Conservation (phyloP, 2,113 vertebrate genomes). For the Carlito syrichta region DNA sequence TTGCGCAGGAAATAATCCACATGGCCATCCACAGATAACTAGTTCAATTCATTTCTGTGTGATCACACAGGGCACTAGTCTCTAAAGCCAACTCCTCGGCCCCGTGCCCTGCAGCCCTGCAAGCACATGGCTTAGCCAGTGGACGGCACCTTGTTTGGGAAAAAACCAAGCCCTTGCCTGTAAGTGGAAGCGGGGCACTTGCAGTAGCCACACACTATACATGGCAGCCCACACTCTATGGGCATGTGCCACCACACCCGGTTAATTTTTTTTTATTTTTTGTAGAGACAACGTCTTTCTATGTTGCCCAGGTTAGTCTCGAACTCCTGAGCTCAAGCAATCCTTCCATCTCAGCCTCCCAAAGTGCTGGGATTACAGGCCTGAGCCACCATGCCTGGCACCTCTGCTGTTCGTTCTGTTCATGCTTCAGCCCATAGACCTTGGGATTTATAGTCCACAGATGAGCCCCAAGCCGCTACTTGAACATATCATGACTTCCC, state of each 20-base stretch:
- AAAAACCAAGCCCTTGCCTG: background rate
- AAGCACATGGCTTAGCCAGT: background rate
- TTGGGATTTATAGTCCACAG: background rate
- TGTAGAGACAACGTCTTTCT: background rate
- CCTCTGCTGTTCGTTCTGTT: background rate
- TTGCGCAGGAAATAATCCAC: background rate
- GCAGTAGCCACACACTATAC: no score
- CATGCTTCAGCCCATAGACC: background rate
- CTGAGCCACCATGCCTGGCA: background rate
- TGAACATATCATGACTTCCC: background rate
- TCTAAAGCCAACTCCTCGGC: background rate
- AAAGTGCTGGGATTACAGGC: background rate
- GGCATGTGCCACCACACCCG: background rate
- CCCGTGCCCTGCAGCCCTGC: background rate
- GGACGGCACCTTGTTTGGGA: background rate
- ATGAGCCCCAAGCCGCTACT: background rate
- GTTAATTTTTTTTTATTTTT: background rate
- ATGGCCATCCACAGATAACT: background rate
- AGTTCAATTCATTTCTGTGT: fast-evolving
- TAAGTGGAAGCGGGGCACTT: background rate
- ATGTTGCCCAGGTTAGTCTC: background rate
- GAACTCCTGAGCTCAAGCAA: background rate
- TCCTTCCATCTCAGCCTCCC: background rate
- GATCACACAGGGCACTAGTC: background rate
- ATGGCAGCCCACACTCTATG: no score